These are phyloP conservation scores for Sebastes hubbsi DNA, from an alignment of 2,797 vertebrate genomes.

Conservation along the genomic window DNA sequence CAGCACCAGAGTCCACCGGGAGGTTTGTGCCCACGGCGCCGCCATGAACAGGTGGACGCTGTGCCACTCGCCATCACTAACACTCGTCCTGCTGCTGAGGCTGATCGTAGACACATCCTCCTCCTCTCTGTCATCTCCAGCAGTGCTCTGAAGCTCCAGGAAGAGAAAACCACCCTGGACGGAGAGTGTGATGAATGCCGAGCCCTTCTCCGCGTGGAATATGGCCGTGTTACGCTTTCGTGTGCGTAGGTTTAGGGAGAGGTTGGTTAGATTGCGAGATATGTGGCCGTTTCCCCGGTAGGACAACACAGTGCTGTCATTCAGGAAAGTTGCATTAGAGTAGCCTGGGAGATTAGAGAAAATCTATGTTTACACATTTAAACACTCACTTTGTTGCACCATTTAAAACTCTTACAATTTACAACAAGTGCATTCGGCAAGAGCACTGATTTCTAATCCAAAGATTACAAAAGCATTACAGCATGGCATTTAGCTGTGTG, in stretches of 20 bases:
- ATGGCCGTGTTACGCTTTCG: conserved; percentile 77
- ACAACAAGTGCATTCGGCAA: not conserved
- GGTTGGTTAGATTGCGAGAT: conserved; percentile 84
- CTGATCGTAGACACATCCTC: conserved; percentile 67
- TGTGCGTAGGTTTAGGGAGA: conserved; percentile 88
- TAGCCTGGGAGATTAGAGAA: conserved; percentile 78
- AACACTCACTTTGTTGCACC: not conserved
- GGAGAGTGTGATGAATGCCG: conserved; percentile 83
- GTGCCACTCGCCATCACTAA: conserved; percentile 90
- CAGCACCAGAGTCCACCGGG: conserved; percentile 87
- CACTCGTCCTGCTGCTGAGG: conserved; percentile 74
- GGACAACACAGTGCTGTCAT: conserved; percentile 77
- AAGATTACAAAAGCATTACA: not conserved
- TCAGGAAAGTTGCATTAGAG: conserved; percentile 86
- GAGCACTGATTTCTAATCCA: not conserved
- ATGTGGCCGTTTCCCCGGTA: conserved; percentile 89
- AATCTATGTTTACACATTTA: not conserved
- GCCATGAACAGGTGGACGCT: conserved; percentile 84
- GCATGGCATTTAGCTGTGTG: not conserved
- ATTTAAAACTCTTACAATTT: not conserved
- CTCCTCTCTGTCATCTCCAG: conserved; percentile 18
- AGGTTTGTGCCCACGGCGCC: conserved; percentile 79
- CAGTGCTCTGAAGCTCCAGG: conserved; percentile 84
- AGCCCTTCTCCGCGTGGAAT: conserved; percentile 84
- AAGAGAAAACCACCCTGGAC: conserved; percentile 84